phyloP scores from a whole-genome alignment of 2,113 vertebrate species.

The Sylvia atricapilla region DNA sequence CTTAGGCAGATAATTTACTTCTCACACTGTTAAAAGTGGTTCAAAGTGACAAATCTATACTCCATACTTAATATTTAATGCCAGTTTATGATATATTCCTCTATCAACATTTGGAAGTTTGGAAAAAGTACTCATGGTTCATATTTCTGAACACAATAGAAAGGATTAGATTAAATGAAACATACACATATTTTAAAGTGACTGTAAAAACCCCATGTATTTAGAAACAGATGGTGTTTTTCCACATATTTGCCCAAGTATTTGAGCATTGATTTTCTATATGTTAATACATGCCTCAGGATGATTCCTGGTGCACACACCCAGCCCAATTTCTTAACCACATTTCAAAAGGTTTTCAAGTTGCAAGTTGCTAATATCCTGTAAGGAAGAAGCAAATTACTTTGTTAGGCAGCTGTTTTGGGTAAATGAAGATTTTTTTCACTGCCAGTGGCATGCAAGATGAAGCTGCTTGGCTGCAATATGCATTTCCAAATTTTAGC shows the following conservation, averaged over 20 bases:
- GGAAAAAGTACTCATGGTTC: neutral
- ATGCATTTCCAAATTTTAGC: neutral
- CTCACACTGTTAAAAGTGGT: neutral
- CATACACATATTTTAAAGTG: neutral
- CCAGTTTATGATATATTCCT: neutral
- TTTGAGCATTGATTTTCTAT: neutral
- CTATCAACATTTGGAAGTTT: neutral
- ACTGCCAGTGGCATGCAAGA: neutral
- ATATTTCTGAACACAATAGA: neutral
- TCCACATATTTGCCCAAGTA: neutral
- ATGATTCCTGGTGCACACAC: neutral
- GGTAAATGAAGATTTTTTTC: neutral
- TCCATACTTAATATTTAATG: neutral
- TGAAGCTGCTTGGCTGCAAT: neutral
- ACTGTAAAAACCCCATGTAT: fast-evolving
- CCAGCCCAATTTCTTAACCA: neutral
- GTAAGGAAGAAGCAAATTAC: fast-evolving
- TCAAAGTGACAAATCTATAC: neutral
- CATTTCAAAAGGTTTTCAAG: neutral
- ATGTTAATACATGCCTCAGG: neutral
- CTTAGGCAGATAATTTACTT: neutral
- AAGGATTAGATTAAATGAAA: neutral
- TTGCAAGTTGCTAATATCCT: neutral
- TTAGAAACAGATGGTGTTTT: neutral
- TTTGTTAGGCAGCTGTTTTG: neutral